These are phyloP conservation scores for Prietella phreatophila DNA, from an alignment of 2,113 vertebrate genomes.

Conservation along the genomic window DNA sequence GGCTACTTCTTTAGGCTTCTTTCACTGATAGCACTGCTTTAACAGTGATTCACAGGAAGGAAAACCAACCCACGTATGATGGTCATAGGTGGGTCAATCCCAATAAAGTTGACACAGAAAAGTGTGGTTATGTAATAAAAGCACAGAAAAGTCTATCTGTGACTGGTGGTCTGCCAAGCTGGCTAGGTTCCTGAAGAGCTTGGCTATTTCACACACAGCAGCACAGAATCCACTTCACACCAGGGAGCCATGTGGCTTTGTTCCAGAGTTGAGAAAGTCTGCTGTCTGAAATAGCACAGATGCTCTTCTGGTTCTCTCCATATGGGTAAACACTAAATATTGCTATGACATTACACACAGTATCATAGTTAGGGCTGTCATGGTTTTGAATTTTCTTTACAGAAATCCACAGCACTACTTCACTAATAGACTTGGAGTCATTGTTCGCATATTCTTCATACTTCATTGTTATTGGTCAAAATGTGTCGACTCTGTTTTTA, in stretches of 20 bases:
- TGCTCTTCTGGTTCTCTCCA: neutral
- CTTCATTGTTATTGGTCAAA: neutral
- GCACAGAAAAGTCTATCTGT: conserved; percentile 35
- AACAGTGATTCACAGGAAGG: neutral
- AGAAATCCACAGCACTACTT: neutral
- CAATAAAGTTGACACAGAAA: conserved; percentile 36
- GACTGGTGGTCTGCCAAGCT: conserved; percentile 28
- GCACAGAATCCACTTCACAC: conserved; percentile 39
- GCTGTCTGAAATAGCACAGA: conserved; percentile 23
- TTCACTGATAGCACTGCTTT: neutral
- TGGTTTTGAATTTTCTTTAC: neutral
- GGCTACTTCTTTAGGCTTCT: neutral
- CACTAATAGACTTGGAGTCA: neutral
- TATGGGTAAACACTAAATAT: conserved; percentile 7
- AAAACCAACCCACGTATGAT: neutral
- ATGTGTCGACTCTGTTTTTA: neutral
- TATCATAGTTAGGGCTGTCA: neutral
- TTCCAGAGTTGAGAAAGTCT: conserved; percentile 6
- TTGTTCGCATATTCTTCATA: neutral
- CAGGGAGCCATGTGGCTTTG: neutral
- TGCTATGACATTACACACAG: neutral
- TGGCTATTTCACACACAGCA: conserved; percentile 32
- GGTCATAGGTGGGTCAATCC: conserved; percentile 25
- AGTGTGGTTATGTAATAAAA: conserved; percentile 28
- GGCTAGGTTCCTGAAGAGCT: conserved; percentile 37